Conservation (phyloP, 2,113 vertebrate species). For the Sceloporus tristichus region DNA sequence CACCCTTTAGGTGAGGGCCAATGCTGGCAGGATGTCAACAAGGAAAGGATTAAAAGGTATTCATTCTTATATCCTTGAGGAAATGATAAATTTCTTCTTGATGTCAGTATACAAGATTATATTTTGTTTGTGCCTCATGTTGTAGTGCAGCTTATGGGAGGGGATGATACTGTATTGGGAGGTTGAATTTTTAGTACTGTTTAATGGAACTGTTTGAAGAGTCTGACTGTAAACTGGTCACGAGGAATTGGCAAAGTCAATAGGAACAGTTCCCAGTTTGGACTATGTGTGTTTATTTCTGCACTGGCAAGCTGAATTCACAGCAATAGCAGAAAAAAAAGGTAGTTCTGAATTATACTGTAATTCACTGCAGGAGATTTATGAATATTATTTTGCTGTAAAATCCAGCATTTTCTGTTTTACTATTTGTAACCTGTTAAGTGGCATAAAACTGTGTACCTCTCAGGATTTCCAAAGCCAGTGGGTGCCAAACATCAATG, state of each 20-base stretch:
- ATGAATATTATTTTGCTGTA: constrained; percentile 78
- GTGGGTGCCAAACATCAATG: constrained; percentile 36
- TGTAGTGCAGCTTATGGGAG: background rate
- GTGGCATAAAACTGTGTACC: constrained; percentile 59
- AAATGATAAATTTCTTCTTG: background rate
- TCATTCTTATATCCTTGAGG: background rate
- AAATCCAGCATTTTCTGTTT: constrained; percentile 76
- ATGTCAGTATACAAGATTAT: constrained; percentile 15
- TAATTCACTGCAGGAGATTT: constrained; percentile 73
- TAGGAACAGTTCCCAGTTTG: constrained; percentile 61
- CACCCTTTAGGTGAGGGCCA: background rate
- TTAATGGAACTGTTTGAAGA: constrained; percentile 17
- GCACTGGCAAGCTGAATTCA: constrained; percentile 65
- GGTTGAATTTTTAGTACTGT: background rate
- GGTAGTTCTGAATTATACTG: constrained; percentile 72
- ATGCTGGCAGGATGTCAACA: background rate
- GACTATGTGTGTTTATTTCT: constrained; percentile 60
- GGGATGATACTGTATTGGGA: constrained; percentile 25
- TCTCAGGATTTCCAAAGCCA: constrained; percentile 55
- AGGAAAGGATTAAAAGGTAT: constrained; percentile 5
- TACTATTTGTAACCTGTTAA: constrained; percentile 67
- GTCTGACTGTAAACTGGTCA: constrained; percentile 52
- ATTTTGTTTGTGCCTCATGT: background rate
- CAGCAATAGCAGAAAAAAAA: constrained; percentile 67
- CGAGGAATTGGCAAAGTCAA: constrained; percentile 53